Base-by-base conservation (phyloP, 1,140 invertebrate species). In the Macrobrachium nipponense region DNA sequence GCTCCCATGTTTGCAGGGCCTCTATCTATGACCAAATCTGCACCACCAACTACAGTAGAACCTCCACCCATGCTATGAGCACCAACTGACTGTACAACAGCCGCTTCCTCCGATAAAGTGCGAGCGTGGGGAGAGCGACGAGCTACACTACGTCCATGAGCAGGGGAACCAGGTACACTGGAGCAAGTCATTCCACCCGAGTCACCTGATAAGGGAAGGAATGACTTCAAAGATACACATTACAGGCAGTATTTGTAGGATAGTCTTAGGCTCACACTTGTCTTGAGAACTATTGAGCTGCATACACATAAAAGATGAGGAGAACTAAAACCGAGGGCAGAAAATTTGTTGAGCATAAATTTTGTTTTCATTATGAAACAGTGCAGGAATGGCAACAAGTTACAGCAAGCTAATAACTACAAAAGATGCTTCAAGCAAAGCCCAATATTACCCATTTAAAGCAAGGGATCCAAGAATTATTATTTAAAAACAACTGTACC, bases 71-170 rank as follows among this genome's bases (percentile, higher is more conserved):
- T 43, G 61, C 61, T 80, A n/a, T 61, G 20, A 27, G 43, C 78
- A 61, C 44, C 44, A 23, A 80, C 76, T n/a, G 44, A 59, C n/a
- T 86, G 83, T 18, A 73, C 76, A 7, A 70, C 66, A 36, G 83
- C 66, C 20, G 83, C 83, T 23, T 86, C 83, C 64, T 86, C 83
- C 5, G 83, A 86, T 2, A 79, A 58, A 15, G 83, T 86, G 83
- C 83, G 83, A 66, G 83, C 76, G 64, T 86, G 83, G 58, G 83
- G 83, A 5, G 83, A 86, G 51, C 83, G 83, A 23, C 83, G 51
- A 18, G 76, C 58, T 10, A 86, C n/a, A 66, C n/a, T 72, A 27
- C 83, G 83, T 44, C 36, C 64, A 27, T 64, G 83, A 23, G 61
- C 51, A 7, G 83, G 76, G 76, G 66, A 64, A 36, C 59, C 70